These are phyloP conservation scores for Chaenogobius annularis DNA, from an alignment of 2,113 vertebrate species.

Conservation along the genomic window DNA sequence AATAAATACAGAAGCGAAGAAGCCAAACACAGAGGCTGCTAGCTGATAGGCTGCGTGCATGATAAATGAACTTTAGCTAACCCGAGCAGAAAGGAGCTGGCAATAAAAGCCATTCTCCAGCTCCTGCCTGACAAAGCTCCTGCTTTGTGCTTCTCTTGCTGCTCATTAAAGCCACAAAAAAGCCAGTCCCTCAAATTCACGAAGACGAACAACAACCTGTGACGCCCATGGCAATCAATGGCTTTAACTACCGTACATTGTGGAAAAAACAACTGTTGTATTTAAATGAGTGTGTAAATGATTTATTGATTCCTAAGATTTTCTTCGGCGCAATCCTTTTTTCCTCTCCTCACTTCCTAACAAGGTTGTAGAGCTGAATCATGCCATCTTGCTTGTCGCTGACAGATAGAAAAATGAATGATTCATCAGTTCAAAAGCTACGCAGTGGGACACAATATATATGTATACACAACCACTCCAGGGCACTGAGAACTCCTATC, in stretches of 20 bases:
- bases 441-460: constrained; percentile 23
- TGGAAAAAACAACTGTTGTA: constrained; percentile 41
- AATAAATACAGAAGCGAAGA: constrained; percentile 31
- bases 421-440: constrained; percentile 28
- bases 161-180: constrained; percentile 47
- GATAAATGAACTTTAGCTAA: constrained; percentile 53
- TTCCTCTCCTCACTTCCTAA: constrained; percentile 35
- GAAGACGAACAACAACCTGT: constrained; percentile 41
- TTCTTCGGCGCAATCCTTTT: constrained; percentile 14
- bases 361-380: constrained; percentile 56
- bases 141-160: constrained; percentile 43
- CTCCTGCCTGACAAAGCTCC: constrained; percentile 36
- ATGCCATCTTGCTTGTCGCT: constrained; percentile 57
- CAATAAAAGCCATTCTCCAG: constrained; percentile 34
- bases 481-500: background rate
- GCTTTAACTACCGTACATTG: constrained; percentile 15
- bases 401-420: constrained; percentile 41
- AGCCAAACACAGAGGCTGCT: constrained; percentile 32
- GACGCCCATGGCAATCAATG: constrained; percentile 41
- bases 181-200: constrained; percentile 34
- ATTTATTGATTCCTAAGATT: constrained; percentile 44
- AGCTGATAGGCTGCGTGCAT: constrained; percentile 37
- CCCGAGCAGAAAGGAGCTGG: constrained; percentile 24
- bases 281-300: constrained; percentile 22
- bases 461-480: constrained; percentile 24